Conservation (phyloP, 2,888 invertebrate genomes). For the Frankliniella intonsa region DNA sequence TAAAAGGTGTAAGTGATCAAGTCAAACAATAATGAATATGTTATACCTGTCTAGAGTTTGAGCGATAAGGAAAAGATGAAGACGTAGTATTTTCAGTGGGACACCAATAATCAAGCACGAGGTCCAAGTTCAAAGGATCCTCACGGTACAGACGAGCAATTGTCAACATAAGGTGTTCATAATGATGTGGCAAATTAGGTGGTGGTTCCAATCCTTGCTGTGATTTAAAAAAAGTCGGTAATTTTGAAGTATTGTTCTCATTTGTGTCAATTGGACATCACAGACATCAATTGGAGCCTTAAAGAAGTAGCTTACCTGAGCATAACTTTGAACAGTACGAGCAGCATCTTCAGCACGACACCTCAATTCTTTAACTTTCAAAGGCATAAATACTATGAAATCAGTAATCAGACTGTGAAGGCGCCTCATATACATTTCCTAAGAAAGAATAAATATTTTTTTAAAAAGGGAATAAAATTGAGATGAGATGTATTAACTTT, state of each 20-base stretch:
- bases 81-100: conserved; percentile 48
- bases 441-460: conserved; percentile 32
- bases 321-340: conserved; percentile 68
- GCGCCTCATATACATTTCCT: conserved; percentile 76
- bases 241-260: neutral
- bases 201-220: conserved; percentile 46
- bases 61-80: conserved; percentile 43
- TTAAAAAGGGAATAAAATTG: conserved; percentile 29
- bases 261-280: neutral
- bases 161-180: conserved; percentile 75
- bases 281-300: neutral
- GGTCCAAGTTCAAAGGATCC: conserved; percentile 64
- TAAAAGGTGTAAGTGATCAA: neutral
- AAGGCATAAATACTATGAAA: conserved; percentile 87
- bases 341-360: conserved; percentile 86
- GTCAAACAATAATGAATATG: neutral
- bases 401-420: conserved; percentile 83
- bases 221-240: conserved; percentile 28
- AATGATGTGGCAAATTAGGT: conserved; percentile 65
- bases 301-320: conserved; percentile 43
- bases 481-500: neutral
- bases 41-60: conserved; percentile 46
- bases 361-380: conserved; percentile 78
- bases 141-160: conserved; percentile 71
- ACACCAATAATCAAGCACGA: conserved; percentile 81